A percentile compares a stretch with the other conserved stretches of the same genome.
Conservation (phyloP, 2,797 vertebrate genomes). For the Spinus olivaceus region DNA sequence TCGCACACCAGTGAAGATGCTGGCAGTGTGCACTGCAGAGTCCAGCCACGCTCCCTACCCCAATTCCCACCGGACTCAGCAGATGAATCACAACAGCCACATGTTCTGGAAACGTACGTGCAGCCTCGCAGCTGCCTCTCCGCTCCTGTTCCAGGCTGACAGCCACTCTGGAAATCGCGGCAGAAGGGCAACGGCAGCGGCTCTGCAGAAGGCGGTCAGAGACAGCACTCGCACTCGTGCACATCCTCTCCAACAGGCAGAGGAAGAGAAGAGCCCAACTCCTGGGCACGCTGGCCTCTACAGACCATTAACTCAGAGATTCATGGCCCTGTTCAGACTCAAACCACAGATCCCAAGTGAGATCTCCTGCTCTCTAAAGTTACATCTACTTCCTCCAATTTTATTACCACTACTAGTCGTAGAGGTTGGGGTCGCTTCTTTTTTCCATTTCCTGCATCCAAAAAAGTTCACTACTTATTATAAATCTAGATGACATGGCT, state of each 20-base stretch:
- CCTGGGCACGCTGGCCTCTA: neutral
- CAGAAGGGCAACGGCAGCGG: fast-evolving
- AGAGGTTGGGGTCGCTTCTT: neutral
- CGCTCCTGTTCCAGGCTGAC: neutral
- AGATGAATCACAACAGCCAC: neutral
- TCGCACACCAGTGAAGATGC: neutral
- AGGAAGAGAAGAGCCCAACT: neutral
- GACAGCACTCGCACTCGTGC: fast-evolving
- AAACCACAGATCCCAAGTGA: neutral
- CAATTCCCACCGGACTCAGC: neutral
- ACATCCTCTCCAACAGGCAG: neutral
- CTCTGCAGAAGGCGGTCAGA: neutral
- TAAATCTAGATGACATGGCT: neutral
- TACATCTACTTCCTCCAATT: neutral
- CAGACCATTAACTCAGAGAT: neutral
- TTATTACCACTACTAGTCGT: neutral
- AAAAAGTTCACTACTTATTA: neutral
- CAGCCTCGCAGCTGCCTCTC: neutral
- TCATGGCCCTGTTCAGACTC: neutral
- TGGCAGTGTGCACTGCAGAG: fast-evolving
- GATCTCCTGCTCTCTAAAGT: neutral
- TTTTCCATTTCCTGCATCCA: neutral
- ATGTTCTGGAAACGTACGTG: neutral
- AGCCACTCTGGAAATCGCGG: neutral
- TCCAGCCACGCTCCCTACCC: fast-evolving